These are phyloP conservation scores for Thinocorus orbignyianus DNA, from an alignment of 2,113 vertebrate genomes.

Conservation along the genomic window DNA sequence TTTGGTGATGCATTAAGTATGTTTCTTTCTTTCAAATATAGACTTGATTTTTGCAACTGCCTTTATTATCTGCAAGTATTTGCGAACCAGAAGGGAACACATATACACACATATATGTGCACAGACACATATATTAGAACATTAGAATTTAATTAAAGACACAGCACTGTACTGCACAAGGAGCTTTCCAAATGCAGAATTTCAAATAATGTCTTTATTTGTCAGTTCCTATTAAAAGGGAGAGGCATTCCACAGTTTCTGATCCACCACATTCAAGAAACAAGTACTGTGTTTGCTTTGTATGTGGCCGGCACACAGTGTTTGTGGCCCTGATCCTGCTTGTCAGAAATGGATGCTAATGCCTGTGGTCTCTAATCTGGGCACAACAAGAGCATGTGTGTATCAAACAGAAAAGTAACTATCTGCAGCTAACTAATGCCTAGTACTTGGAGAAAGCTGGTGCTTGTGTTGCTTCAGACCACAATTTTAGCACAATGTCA, in stretches of 20 bases:
- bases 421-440: not conserved
- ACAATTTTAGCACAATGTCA: not conserved
- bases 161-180: accelerated
- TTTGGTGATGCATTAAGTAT: not conserved
- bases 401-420: not conserved
- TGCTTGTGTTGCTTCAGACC: not conserved
- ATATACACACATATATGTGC: not conserved
- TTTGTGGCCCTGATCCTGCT: not conserved
- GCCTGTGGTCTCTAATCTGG: not conserved
- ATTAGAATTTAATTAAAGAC: not conserved
- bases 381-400: not conserved
- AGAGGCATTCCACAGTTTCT: not conserved
- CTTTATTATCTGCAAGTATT: not conserved
- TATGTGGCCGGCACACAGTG: accelerated
- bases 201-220: not conserved
- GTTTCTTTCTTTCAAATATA: not conserved
- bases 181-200: not conserved
- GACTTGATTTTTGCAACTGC: not conserved
- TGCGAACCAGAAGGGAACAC: not conserved
- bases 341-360: not conserved
- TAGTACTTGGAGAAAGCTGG: not conserved
- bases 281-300: not conserved
- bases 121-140: not conserved
- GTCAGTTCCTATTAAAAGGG: not conserved
- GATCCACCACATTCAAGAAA: not conserved